A percentile compares a stretch with the other conserved stretches of the same genome.
These are phyloP conservation scores for Pomacea maculata DNA, from an alignment of 1,140 invertebrate species.

Conservation along the genomic window DNA sequence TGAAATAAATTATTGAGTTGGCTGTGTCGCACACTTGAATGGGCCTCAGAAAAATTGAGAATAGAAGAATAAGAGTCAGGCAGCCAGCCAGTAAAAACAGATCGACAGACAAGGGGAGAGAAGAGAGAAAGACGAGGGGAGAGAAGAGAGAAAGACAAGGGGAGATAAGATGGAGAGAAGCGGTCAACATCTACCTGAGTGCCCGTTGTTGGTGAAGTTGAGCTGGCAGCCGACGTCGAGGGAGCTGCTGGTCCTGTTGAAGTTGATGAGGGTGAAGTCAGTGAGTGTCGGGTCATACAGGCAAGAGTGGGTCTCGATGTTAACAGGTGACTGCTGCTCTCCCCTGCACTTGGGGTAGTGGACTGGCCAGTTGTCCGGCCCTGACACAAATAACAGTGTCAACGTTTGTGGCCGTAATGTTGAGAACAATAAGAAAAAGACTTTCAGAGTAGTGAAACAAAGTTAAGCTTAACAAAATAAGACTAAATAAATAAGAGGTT, in stretches of 20 bases:
- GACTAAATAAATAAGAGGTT: not conserved
- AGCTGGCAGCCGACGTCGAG: constrained; percentile 23
- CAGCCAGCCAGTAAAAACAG: no score
- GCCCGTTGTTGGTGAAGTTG: constrained; percentile 35
- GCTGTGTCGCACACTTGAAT: no score
- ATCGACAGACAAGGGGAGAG: not conserved
- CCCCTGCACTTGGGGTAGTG: constrained; percentile 36
- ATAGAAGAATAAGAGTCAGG: no score
- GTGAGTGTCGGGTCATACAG: constrained; percentile 23
- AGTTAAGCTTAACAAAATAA: no score
- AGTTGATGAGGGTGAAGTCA: constrained; percentile 38
- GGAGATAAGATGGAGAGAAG: not conserved
- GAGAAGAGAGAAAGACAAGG: not conserved
- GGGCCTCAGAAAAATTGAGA: no score
- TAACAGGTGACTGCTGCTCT: constrained; percentile 36
- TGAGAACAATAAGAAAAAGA: no score
- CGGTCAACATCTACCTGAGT: constrained; percentile 20
- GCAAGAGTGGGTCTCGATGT: constrained; percentile 16
- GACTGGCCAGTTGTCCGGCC: constrained; percentile 26
- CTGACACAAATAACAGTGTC: constrained; percentile 11
- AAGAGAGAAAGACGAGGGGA: not conserved
- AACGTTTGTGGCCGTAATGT: no score
- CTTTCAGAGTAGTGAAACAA: not conserved
- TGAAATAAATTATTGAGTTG: no score
- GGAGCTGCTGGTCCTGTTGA: constrained; percentile 28